Percentiles rank a stretch among this genome's conserved stretches.
phyloP scores from a whole-genome alignment of 2,113 vertebrate species.

The Bubo scandiacus region DNA sequence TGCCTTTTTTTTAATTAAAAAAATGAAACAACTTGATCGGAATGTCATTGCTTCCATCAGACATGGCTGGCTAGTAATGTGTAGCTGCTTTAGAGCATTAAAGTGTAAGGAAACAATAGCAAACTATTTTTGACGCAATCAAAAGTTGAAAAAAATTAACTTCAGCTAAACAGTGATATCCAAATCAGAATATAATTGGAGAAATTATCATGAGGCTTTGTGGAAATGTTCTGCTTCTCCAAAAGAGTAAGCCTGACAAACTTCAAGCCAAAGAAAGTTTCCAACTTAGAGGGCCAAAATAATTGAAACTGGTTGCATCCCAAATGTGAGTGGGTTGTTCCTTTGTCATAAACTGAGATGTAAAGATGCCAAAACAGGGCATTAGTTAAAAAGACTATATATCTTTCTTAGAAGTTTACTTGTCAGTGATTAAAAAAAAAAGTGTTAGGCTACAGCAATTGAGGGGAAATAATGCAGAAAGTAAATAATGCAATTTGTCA shows the following conservation, averaged over 20 bases:
- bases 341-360: neutral
- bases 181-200: neutral
- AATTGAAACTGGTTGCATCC: neutral
- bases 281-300: neutral
- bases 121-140: neutral
- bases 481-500: neutral
- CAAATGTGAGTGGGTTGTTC: neutral
- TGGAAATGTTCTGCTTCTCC: neutral
- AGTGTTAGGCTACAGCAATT: neutral
- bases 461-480: neutral
- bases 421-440: neutral
- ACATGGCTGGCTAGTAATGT: neutral
- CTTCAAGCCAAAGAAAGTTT: neutral
- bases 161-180: neutral
- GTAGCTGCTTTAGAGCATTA: neutral
- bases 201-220: neutral
- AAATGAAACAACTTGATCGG: neutral
- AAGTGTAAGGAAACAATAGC: neutral
- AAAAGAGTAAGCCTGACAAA: neutral
- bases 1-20: neutral
- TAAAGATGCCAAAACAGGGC: neutral
- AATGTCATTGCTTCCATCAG: neutral
- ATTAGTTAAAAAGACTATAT: neutral
- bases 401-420: neutral
- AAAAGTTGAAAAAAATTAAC: neutral